Base-by-base conservation (phyloP, 1,140 invertebrate species). In the Macrosteles quadrilineatus region DNA sequence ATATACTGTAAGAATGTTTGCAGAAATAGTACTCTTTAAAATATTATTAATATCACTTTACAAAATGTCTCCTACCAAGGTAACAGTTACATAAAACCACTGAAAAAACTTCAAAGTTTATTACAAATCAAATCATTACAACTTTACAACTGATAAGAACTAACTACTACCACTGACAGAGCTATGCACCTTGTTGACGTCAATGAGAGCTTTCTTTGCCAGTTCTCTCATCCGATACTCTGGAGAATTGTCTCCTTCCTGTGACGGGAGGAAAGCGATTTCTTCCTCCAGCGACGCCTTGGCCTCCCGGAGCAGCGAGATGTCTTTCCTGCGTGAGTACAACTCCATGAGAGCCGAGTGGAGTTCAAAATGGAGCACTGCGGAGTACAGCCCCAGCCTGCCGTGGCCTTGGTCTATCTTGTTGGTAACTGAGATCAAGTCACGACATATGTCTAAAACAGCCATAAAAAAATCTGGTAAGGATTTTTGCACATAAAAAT, bases 331-430 rank as follows among this genome's bases (percentile, higher is more conserved):
- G 76, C 84, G 76, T 53, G 83, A 83, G 3, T 82, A 79, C 66
- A 84, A 81, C 69, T 86, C 80, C 73, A 87, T 72, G 75, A 87
- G 74, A 19, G 86, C 85, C 74, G 87, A 78, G 68, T 85, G 78
- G 2, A 92, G 80, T 79, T 93, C 91, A 65, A 90, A 85, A 40
- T 88, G 81, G 31, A 91, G 80, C 23, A 92, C 88, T n/a, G 87
- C 86, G 0, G 85, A 84, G 74, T 93, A 93, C 32, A 93, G 81
- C 62, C 85, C 83, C 1, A 93, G 79, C 72, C 91, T 85, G 1
- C 86, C 83, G 68, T 87, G 87, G 40, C 87, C 82, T 1, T 90
- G 90, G 81, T 93, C 91, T 30, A 93, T 77, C 23, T 81, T 85
- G 47, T 78, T 81, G 0, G 87, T 89, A 1, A 88, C 84, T 4